Evolutionary conservation across 2,113 vertebrate species (phyloP), one percentile per base, ranked within the genome.

Genomic region (Ariopsis seemanni): DNA sequence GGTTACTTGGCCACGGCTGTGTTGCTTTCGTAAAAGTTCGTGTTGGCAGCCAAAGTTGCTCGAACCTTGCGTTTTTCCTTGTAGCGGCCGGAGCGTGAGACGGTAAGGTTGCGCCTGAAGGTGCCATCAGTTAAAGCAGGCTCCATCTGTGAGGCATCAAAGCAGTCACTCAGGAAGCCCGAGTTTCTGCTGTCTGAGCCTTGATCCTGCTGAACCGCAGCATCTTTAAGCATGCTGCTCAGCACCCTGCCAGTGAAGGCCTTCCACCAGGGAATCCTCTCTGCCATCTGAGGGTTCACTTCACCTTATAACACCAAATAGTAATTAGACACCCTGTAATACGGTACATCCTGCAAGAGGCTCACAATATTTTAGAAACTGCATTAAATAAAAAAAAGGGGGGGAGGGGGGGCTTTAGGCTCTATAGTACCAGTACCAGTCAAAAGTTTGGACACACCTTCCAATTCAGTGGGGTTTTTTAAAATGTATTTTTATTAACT

Each of bases 61-160:
- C 96, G 95, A 18, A 94, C 92, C 92, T 94, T 95, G 90, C 96
- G 91, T 90, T 96, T 95, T 87, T 97, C 96, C 84, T 96, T 97
- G 91, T 96, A 97, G 82, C 96, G 95, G 7, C 96, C 96, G 0
- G 96, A 97, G 63, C 96, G 96, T 0, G 96, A 97, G 50, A 97
- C 93, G 8, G 94, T 95, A 60, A 96, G 91, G 83, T 96, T 96
- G 87, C 97, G 94, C 22, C 96, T 93, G 90, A 86, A 95, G 11
- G 89, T 94, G 82, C 90, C 79, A 22, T 93, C 92, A 34, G 75
- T 93, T 60, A 92, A 89, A 1, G 63, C 87, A 0, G 87, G 88
- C n/a, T 91, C 89, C 42, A 89, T 89, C 18, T 89, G 82, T 8
- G 91, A 85, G 17, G 95, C 95, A 3, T 91, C 81, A n/a, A 85